Evolutionary conservation across 2,797 vertebrate genomes (phyloP).

Genomic region (Helarctos malayanus): DNA sequence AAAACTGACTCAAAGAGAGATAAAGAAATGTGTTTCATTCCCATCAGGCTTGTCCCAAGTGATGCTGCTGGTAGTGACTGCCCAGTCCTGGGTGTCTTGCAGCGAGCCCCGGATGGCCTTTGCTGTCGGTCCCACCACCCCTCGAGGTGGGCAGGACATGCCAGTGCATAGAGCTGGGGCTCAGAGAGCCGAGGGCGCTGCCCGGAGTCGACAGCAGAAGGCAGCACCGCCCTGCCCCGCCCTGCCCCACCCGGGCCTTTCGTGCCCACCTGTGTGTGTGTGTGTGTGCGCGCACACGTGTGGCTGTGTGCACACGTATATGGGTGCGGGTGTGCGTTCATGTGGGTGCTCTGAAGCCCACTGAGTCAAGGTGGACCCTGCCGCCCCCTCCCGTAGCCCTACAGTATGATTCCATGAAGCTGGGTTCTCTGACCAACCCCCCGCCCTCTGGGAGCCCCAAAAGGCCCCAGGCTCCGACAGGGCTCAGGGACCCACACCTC

Average conservation of each 20-base stretch:
- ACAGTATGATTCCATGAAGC: not conserved
- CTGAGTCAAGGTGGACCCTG: not conserved
- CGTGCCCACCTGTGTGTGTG: not conserved
- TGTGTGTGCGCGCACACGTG: not conserved
- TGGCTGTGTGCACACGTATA: not conserved
- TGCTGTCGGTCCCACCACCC: not conserved
- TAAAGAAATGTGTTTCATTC: not conserved
- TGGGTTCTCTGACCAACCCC: not conserved
- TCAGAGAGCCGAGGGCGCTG: not conserved
- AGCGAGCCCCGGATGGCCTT: not conserved
- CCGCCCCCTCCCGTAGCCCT: not conserved
- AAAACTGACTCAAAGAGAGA: not conserved
- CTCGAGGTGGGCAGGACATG: not conserved
- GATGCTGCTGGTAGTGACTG: accelerated
- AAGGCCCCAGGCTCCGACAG: not conserved
- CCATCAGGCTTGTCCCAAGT: not conserved
- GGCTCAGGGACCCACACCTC: not conserved
- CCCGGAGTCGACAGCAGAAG: not conserved
- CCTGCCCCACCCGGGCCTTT: not conserved
- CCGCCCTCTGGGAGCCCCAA: not conserved
- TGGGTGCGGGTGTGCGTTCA: not conserved
- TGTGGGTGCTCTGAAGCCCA: not conserved
- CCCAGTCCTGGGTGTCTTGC: not conserved
- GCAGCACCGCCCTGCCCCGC: not conserved
- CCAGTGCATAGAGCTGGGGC: not conserved